Base-by-base conservation (phyloP, 2,888 invertebrate genomes). In the Cybosia mesomella region DNA sequence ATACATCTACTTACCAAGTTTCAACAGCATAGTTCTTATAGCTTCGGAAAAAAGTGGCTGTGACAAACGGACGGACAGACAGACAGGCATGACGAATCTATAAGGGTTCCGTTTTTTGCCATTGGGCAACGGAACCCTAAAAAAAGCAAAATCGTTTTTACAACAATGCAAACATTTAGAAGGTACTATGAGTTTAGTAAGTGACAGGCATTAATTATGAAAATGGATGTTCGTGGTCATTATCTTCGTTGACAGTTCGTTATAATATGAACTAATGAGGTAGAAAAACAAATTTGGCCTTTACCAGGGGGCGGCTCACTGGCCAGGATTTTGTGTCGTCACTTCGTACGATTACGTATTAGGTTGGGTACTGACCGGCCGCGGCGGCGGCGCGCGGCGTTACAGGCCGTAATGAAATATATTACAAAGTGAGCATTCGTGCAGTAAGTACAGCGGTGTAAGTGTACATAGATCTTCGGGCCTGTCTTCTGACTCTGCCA, bases 241-340 rank as follows among this genome's bases (percentile, higher is more conserved):
- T 69, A 65, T 24, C 32, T 53, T 32, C 54, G 43, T 36, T 58
- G 59, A 53, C 60, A 70, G 58, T 53, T 64, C 61, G 60, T 66
- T 65, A 61, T 49, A 34, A 57, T 58, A 61, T 10, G 36, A 43
- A 58, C 62, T 72, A 67, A 72, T 67, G 67, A 67, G 72, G 28
- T 18, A 24, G 53, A 24, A 55, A 63, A 60, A 65, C 63, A 61
- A 39, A 69, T 69, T 62, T 65, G 39, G 15, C 15, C 24, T 18
- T 13, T 22, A 43, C 18, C 24, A 39, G 55, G 58, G 22, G 24
- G n/a, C 13, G 59, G 11, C 21, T 18, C 2, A 18, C 59, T 21
- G 21, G 7, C 34, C 22, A 34, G 34, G 2, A 34, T 28, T 66
- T 10, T 61, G 7, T 36, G 64, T 43, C 32, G 68, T 58, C 32